Conservation (phyloP, 2,113 vertebrate genomes). For the Patagioenas fasciata region DNA sequence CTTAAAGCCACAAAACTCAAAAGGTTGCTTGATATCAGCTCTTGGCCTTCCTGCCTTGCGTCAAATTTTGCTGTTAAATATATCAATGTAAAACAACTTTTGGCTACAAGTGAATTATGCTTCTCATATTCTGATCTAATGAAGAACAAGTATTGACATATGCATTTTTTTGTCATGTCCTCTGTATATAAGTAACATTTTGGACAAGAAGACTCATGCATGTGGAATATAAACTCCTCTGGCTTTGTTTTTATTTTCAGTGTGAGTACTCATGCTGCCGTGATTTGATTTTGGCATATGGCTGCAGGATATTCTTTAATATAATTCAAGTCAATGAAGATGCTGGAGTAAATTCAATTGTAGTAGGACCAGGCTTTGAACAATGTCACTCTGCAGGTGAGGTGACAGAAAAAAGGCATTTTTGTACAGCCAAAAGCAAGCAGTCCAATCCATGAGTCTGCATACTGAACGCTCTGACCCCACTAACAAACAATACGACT, state of each 20-base stretch:
- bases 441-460: not conserved
- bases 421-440: not conserved
- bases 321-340: not conserved
- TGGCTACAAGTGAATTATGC: not conserved
- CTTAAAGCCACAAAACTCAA: slow-evolving; percentile 10
- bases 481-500: not conserved
- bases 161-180: not conserved
- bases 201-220: not conserved
- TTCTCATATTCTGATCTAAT: not conserved
- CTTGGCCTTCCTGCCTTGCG: not conserved
- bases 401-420: not conserved
- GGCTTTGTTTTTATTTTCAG: not conserved
- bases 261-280: not conserved
- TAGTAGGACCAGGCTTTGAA: not conserved
- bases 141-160: not conserved
- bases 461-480: not conserved
- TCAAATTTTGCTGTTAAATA: not conserved
- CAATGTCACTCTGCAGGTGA: not conserved
- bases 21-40: not conserved
- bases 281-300: not conserved
- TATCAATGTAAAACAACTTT: not conserved
- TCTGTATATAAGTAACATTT: not conserved
- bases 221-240: not conserved
- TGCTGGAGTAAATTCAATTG: not conserved
- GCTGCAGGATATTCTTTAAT: not conserved